Evolutionary conservation across 2,888 invertebrate genomes (phyloP), one percentile per base, ranked within the genome.

Genomic region (Oxystoma pomonae): DNA sequence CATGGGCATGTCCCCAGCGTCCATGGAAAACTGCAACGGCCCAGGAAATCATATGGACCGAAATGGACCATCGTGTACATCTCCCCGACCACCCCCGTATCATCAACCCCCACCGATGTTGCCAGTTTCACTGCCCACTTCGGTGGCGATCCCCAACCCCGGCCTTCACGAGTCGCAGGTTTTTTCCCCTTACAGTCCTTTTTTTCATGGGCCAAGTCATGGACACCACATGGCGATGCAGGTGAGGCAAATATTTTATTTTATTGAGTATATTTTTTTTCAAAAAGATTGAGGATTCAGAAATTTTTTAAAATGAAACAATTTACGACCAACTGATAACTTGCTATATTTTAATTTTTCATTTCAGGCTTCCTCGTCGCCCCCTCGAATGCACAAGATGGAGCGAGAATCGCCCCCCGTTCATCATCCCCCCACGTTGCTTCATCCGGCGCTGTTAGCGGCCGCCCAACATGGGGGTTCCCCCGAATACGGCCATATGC

Each of bases 101-200:
- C 87, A 88, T 74, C 82, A 86, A 75, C 87, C 86, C 73, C 91
- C 91, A 60, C 91, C 94, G 63, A 92, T 94, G 83, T 86, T 95
- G 83, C 91, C 91, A 71, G 90, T 90, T 70, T 92, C 94, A 75
- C 85, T 96, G 79, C 96, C 96, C 71, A 97, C 96, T 65, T 93
- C 95, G 67, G 96, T 97, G 77, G 96, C 97, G 79, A 96, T 97
- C 80, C 94, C 96, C 65, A 97, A 97, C 82, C 97, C 97, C 64
- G 92, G 94, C 78, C 86, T 97, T 73, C 95, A 96, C 84, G 93
- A 94, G 84, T 93, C 93, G 79, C 93, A 94, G 83, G 92, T 94
- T 77, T 94, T 94, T 82, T 93, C 93, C 71, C 93, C 93, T 72
- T 94, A 94, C 83, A 92, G 92, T 77, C 93, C 94, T 72, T 94